Evolutionary conservation across 1,140 invertebrate genomes (phyloP), one percentile per base, ranked within the genome.

Genomic region (Adelges cooleyi): DNA sequence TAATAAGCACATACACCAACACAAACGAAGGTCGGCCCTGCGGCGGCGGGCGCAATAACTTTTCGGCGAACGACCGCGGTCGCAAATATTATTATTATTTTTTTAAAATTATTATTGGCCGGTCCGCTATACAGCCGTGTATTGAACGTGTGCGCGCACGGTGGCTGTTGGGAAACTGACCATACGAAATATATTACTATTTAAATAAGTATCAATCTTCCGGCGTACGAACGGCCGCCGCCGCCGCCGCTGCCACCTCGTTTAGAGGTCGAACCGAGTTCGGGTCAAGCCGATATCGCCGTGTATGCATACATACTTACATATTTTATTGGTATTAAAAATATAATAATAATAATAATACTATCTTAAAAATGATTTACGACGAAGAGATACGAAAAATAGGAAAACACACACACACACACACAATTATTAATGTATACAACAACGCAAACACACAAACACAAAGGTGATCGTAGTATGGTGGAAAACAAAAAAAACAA

Each of bases 181-280:
- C 54, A 59, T 40, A 59, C 13, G 54, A 59, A 59, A 44, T 42
- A 42, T 42, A 42, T 40, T 56, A 44, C 25, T 56, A 54, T 54
- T 54, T 29, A 29, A 17, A 29, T 22, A 33, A 23, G 18, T 44
- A 56, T 56, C 53, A 59, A 46, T 59, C 54, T 59, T 23, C 17
- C 42, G 42, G 42, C 54, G 23, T 11, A 15, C 20, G 22, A 17
- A 23, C 27, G 10, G 20, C 13, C 5, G 6, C 29, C 18, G 27
- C 49, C 13, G n/a, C 52, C 33, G 20, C 52, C 33, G 18, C 29
- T 17, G 29, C 51, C 51, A 27, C 8, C 54, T 46, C 25, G 15
- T 59, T 59, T 59, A 40, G 54, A 59, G 54, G 54, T 59, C 54
- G 54, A 46, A 46, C 42, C 54, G 54, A 38, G 54, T 59, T 59